Evolutionary conservation across 2,888 invertebrate species (phyloP), one percentile per base, ranked within the genome.

Genomic region (Allacma fusca): DNA sequence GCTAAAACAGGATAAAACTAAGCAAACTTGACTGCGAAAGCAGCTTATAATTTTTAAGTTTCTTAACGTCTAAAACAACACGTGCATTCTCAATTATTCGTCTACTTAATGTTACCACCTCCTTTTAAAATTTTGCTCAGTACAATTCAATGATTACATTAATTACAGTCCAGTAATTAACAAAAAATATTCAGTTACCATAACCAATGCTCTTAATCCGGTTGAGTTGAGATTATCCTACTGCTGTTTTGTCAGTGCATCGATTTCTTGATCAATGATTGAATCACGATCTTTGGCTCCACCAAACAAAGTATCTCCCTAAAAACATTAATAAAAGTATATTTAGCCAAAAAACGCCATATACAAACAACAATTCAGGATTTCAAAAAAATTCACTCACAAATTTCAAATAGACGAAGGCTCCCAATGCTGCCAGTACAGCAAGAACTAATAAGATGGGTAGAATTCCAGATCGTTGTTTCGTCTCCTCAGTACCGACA

Each of bases 211-310:
- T 28, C 26, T 65, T 65, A 4, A 28, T 5, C 1, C 13, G 16
- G 1, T 23, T 64, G 62, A 64, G 62, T 26, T 65, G 69, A 34
- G 29, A 23, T 69, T 69, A 5, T 43, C 57, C 19, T 50, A 71
- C 1, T 50, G 26, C 16, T 40, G 23, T 40, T 71, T 70, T 62
- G 70, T 71, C 1, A 76, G 26, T 24, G 57, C 71, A 1, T 76
- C 76, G 28, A 76, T 76, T 28, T 76, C 76, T 16, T 71, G 23
- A 43, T 76, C 76, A 76, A 76, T 76, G 23, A 68, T 70, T 19
- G 76, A 24, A 69, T 76, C 68, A 28, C 34, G 76, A 40, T 76
- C 76, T n/a, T 24, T 67, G 24, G 62, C 29, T 34, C 43, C 59
- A n/a, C 50, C 68, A n/a, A 62, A n/a, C 2, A 44, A 26, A 50